Base-by-base conservation (phyloP, 2,888 invertebrate species). In the Lamproptera curius region DNA sequence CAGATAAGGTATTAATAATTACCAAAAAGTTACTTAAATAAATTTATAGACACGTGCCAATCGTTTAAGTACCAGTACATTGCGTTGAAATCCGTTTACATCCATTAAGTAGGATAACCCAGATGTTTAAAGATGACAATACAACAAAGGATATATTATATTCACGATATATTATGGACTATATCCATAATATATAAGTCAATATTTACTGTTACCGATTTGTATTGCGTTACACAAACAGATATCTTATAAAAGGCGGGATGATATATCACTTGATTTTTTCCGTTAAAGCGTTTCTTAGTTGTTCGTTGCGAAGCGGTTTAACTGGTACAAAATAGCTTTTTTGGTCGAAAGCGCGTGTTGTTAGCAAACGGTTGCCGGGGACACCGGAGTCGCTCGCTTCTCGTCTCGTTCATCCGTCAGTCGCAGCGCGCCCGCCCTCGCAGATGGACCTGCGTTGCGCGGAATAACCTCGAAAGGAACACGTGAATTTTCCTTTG, bases 321-420 rank as follows among this genome's bases (percentile, higher is more conserved):
- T n/a, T n/a, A n/a, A n/a, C n/a, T n/a, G n/a, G n/a, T n/a, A n/a
- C 5, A 6, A 6, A 23, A 15, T 39, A 39, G 20, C 15, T 15
- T 16, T 42, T 42, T 34, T 16, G 17, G 8, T 6, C 10, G 20
- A 53, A 50, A 51, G 64, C 59, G 67, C 68, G 68, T 74, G 76
- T 76, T 85, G 85, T 85, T 85, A 78, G 78, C 71, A 71, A 77
- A 66, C 75, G 70, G 85, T 86, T 85, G 84, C 86, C 51, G 53
- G 56, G 86, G 65, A 86, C 85, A 67, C 57, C 46, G 49, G 65
- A 68, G 61, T 58, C 70, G 70, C 70, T 20, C 20, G 20, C 20
- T 6, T 5, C 3, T 20, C 20, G 20, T 61, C 54, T 56, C 54
- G 39, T 50, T 52, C 59, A 36, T 6, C 33, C 31, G 37, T 2